phyloP scores from a whole-genome alignment of 2,797 vertebrate genomes.

The Aselliscus stoliczkanus region DNA sequence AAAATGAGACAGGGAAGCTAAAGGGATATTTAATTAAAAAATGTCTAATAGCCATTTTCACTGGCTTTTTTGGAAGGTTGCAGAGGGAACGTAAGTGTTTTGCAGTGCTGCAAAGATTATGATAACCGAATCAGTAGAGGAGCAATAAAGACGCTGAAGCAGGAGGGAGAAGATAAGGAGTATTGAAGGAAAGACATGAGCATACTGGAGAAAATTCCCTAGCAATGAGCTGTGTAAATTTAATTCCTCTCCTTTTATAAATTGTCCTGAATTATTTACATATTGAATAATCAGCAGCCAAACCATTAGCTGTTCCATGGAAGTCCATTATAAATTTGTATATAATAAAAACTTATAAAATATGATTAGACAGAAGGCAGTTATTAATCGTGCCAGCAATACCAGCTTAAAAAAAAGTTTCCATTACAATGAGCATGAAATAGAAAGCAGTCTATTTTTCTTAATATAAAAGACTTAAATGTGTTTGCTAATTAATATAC shows the following conservation, averaged over 20 bases:
- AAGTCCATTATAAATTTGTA: constrained; percentile 55
- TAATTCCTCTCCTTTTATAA: constrained; percentile 38
- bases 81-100: constrained; percentile 47
- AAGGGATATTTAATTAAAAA: constrained; percentile 49
- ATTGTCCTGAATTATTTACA: constrained; percentile 60
- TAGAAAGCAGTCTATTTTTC: constrained; percentile 62
- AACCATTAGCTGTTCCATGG: constrained; percentile 29
- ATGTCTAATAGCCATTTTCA: constrained; percentile 43
- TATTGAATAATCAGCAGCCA: constrained; percentile 46
- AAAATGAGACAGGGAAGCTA: constrained; percentile 10
- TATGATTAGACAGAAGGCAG: constrained; percentile 44
- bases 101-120: constrained; percentile 53
- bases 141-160: constrained; percentile 10
- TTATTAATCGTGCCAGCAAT: constrained; percentile 60
- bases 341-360: constrained; percentile 63
- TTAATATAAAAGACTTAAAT: constrained; percentile 65
- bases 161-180: constrained; percentile 41
- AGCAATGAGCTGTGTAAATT: constrained; percentile 24
- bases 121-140: constrained; percentile 56
- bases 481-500: constrained; percentile 67
- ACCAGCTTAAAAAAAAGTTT: constrained; percentile 53
- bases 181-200: constrained; percentile 27
- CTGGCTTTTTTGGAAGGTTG: constrained; percentile 4
- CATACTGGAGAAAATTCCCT: background rate
- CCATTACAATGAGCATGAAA: constrained; percentile 58